phyloP scores from a whole-genome alignment of 2,797 vertebrate species.

The Champsocephalus gunnari region DNA sequence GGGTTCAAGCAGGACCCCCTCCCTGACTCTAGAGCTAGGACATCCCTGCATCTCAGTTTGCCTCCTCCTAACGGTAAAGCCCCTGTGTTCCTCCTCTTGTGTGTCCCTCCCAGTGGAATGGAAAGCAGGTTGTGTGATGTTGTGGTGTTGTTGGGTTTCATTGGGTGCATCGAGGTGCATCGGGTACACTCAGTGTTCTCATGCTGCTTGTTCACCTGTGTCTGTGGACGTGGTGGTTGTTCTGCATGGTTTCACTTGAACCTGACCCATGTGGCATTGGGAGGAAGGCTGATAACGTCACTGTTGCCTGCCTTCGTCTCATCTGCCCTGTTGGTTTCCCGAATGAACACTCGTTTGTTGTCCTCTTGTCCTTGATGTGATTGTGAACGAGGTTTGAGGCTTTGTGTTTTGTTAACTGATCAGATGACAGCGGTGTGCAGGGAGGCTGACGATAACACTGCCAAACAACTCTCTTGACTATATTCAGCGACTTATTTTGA shows the following conservation, averaged over 20 bases:
- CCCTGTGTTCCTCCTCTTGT: conserved; percentile 60
- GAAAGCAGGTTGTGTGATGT: conserved; percentile 69
- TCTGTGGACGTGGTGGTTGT: conserved; percentile 65
- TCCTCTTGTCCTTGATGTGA: conserved; percentile 13
- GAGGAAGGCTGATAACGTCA: conserved; percentile 20
- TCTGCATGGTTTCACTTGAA: conserved; percentile 65
- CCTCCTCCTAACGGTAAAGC: conserved; percentile 81
- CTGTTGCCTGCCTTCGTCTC: conserved; percentile 55
- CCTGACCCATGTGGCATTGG: conserved; percentile 16
- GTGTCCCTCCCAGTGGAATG: conserved; percentile 57
- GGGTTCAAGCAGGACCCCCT: conserved; percentile 81
- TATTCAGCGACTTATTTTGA: neutral
- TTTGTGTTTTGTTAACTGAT: conserved; percentile 13
- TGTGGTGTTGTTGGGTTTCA: conserved; percentile 73
- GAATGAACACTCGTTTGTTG: conserved; percentile 48
- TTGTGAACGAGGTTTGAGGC: conserved; percentile 6
- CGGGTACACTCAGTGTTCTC: conserved; percentile 49
- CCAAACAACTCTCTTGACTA: neutral
- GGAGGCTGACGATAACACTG: neutral
- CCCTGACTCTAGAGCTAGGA: conserved; percentile 84
- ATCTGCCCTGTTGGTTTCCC: conserved; percentile 32
- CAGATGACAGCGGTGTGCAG: neutral
- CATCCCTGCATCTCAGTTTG: conserved; percentile 85
- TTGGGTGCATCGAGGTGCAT: conserved; percentile 68
- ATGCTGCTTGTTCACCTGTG: conserved; percentile 70